These are phyloP conservation scores for Chascanopsetta lugubris DNA, from an alignment of 2,113 vertebrate genomes.

Conservation along the genomic window DNA sequence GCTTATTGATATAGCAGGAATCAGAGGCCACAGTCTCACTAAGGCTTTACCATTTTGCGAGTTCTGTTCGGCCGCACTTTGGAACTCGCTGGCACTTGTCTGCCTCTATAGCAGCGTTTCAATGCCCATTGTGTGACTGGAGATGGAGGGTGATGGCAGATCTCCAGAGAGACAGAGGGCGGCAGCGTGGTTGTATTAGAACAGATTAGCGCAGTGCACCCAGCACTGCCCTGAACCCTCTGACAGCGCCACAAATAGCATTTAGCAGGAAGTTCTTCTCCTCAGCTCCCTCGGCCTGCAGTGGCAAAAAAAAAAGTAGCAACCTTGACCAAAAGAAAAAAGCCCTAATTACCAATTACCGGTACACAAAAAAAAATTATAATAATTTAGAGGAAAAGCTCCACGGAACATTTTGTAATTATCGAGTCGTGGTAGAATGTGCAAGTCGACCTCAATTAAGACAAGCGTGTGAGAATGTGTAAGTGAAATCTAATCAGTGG, in stretches of 20 bases:
- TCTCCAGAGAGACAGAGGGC: constrained; percentile 57
- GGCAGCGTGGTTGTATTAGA: constrained; percentile 47
- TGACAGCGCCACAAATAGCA: constrained; percentile 57
- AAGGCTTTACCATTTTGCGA: constrained; percentile 52
- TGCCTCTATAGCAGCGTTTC: constrained; percentile 31
- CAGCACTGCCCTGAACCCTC: constrained; percentile 38
- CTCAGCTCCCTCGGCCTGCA: constrained; percentile 36
- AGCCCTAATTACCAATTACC: constrained; percentile 56
- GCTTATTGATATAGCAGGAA: constrained; percentile 56
- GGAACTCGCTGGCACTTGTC: constrained; percentile 24
- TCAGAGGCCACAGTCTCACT: constrained; percentile 66
- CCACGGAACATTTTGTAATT: constrained; percentile 68
- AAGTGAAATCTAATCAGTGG: constrained; percentile 70
- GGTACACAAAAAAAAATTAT: too few species aligned
- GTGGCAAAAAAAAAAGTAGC: constrained; percentile 38
- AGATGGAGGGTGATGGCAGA: constrained; percentile 43
- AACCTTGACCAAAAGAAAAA: constrained; percentile 57
- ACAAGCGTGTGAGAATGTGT: constrained; percentile 69
- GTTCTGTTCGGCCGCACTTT: constrained; percentile 26
- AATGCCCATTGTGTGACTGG: constrained; percentile 50
- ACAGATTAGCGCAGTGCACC: constrained; percentile 68
- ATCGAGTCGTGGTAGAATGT: constrained; percentile 64
- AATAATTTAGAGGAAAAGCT: constrained; percentile 26
- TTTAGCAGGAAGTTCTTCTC: constrained; percentile 41
- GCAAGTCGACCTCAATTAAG: constrained; percentile 75